Evolutionary conservation across 2,113 vertebrate species (phyloP).

Genomic region (Syrmaticus mikado): DNA sequence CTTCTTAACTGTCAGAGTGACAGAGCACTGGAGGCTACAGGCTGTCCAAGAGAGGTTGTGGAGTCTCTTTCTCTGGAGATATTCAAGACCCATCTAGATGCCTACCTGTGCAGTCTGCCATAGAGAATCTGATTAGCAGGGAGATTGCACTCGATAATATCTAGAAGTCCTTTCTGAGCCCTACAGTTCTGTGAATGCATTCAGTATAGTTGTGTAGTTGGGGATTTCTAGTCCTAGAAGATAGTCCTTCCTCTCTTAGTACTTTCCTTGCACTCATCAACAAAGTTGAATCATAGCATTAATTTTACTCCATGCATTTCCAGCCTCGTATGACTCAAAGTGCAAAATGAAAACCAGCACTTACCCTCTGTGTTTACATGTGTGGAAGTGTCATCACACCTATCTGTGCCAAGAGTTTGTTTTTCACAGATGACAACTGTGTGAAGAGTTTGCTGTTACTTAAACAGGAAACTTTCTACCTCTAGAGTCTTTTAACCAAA

Average conservation of each 20-base stretch:
- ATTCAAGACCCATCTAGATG: too few relatives aligned
- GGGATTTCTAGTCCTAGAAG: not conserved
- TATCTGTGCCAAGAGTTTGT: not conserved
- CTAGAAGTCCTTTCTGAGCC: too few relatives aligned
- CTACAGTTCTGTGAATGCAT: not conserved
- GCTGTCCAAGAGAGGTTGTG: too few relatives aligned
- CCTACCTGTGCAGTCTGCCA: too few relatives aligned
- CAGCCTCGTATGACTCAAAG: not conserved
- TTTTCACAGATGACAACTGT: not conserved
- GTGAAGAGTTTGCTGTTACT: not conserved
- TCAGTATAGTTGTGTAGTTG: not conserved
- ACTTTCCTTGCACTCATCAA: not conserved
- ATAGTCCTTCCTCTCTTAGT: not conserved
- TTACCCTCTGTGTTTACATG: not conserved
- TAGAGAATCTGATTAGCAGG: too few relatives aligned
- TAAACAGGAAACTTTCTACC: not conserved
- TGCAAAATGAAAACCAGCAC: not conserved
- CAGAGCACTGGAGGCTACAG: too few relatives aligned
- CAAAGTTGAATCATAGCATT: not conserved
- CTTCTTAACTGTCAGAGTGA: too few relatives aligned
- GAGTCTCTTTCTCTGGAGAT: too few relatives aligned
- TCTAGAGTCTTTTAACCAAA: slow-evolving; percentile 1
- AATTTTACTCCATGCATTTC: not conserved
- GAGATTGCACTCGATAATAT: too few relatives aligned
- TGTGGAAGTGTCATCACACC: not conserved